Evolutionary conservation across 2,888 invertebrate species (phyloP), one percentile per base, ranked within the genome.

Genomic region (Unio delphinus): DNA sequence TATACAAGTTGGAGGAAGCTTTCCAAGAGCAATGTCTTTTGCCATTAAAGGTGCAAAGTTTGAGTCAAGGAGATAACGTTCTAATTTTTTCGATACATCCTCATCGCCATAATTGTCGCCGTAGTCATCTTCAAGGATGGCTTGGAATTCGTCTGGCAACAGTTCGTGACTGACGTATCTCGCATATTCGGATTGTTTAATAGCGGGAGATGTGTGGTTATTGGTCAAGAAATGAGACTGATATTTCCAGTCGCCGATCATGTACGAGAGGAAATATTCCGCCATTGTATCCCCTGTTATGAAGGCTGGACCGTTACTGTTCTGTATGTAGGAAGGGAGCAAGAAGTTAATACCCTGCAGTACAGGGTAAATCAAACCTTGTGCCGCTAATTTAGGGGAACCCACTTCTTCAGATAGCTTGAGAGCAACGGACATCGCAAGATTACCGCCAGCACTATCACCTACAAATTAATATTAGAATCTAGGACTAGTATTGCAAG

Each of bases 341-440:
- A 81, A 80, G 74, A 88, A 86, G 69, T 86, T 83, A 69, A 88
- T 78, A 23, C 84, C 80, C 30, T 73, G 73, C n/a, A 73, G 67
- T 23, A 62, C 64, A 4, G 73, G 73, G 60, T 73, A 70, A 20
- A 73, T 56, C 17, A 73, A 58, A n/a, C 61, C 60, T 23, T 70
- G 73, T 6, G 64, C 45, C 26, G 59, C 67, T 17, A 70, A n/a
- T 18, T 55, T 45, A 57, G 75, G 74, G 15, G 64, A 59, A 18
- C 70, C 63, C 18, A 58, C 65, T 65, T 81, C 80, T 57, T 75
- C 68, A 23, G 75, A 55, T 4, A 84, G 70, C 2, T 71, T 66
- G 8, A 80, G 67, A 20, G 80, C 68, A 3, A 78, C 80, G 3
- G 83, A 82, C 69, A 81, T 80, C 1, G 82, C 82, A 56, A 84